Evolutionary conservation across 2,113 vertebrate species (phyloP).

Genomic region (Urocitellus parryii): DNA sequence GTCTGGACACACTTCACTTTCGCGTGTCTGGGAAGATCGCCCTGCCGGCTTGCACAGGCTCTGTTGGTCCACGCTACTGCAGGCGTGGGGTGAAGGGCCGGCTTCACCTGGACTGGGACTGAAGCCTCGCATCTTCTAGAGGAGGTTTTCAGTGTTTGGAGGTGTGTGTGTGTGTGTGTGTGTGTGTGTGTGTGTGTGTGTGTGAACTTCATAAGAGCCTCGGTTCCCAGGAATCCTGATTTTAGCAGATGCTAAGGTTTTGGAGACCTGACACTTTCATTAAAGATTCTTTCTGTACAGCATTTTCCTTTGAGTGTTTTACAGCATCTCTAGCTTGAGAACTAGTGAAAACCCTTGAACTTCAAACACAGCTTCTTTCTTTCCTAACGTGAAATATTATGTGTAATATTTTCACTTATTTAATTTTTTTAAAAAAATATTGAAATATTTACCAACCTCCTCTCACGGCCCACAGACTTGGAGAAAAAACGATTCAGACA

Average conservation of each 20-base stretch:
- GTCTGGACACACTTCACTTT: neutral
- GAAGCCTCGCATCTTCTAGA: neutral
- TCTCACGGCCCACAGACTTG: neutral
- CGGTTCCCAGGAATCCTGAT: neutral
- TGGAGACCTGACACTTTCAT: neutral
- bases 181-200: too few relatives aligned
- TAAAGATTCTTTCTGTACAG: constrained; percentile 40
- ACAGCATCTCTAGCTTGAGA: neutral
- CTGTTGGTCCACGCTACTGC: neutral
- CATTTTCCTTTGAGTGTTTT: neutral
- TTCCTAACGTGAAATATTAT: neutral
- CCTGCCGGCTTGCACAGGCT: neutral
- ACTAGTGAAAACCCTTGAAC: constrained; percentile 42
- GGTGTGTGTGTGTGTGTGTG: neutral
- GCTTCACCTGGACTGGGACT: neutral
- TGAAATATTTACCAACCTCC: neutral
- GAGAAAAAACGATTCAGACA: neutral
- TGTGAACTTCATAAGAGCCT: constrained; percentile 40
- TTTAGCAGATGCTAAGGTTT: constrained; percentile 47
- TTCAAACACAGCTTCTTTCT: constrained; percentile 39
- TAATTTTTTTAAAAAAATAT: neutral
- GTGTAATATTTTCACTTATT: constrained; percentile 27
- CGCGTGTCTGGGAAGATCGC: neutral
- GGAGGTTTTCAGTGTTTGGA: neutral
- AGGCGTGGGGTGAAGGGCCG: neutral